Evolutionary conservation across 2,113 vertebrate species (phyloP).

Genomic region (Callopanchax toddi): DNA sequence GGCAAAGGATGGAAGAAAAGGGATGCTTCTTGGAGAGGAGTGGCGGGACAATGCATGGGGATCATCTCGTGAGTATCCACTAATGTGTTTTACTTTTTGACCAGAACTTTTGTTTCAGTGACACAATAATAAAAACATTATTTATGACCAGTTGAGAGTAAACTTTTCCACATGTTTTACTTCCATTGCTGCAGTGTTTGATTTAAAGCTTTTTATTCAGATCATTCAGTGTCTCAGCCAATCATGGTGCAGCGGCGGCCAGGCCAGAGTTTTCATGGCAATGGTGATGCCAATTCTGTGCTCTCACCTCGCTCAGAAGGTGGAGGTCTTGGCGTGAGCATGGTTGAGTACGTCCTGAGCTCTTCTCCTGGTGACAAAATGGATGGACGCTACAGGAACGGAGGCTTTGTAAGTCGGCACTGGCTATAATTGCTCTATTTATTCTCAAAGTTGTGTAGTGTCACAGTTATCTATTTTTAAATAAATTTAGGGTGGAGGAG

Average conservation of each 20-base stretch:
- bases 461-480: too few species aligned
- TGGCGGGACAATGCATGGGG: constrained; percentile 98
- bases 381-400: constrained; percentile 95
- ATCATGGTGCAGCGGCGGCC: constrained; percentile 99
- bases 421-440: background rate
- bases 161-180: too few species aligned
- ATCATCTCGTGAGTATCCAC: constrained; percentile 90
- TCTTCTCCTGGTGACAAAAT: constrained; percentile 98
- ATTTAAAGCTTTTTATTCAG: constrained; percentile 74
- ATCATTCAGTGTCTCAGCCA: constrained; percentile 98
- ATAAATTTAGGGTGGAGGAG: constrained; percentile 86
- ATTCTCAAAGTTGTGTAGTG: too few species aligned
- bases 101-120: too few species aligned
- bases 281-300: constrained; percentile 94
- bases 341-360: constrained; percentile 99
- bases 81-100: background rate
- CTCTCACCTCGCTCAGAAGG: constrained; percentile 98
- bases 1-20: constrained; percentile 98
- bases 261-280: constrained; percentile 97
- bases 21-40: constrained; percentile 96
- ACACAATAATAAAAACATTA: too few species aligned
- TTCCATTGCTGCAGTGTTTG: constrained; percentile 13
- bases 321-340: constrained; percentile 97
- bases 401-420: constrained; percentile 90
- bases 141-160: too few species aligned